A percentile compares a stretch with the other conserved stretches of the same genome.
phyloP scores from a whole-genome alignment of 64 coral and sea anemone species.

The Dendronephthya gigantea region DNA sequence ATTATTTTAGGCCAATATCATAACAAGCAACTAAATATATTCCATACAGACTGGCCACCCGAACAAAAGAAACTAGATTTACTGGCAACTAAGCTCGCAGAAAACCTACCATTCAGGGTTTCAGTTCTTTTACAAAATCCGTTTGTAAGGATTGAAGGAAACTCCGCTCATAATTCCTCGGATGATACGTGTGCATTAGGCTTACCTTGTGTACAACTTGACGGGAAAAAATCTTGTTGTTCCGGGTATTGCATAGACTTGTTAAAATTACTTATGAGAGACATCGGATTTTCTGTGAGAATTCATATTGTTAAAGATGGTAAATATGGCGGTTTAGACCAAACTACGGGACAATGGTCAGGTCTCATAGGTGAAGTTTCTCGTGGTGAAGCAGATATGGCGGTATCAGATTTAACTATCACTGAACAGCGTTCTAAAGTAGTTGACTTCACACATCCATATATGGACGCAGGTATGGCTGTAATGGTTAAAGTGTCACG shows the following conservation, averaged over 20 bases:
- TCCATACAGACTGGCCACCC: not conserved
- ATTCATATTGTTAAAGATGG: conserved; percentile 2
- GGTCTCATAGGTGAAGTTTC: not conserved
- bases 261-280: not conserved
- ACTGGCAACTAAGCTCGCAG: not conserved
- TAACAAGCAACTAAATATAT: not conserved
- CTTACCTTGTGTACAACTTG: not conserved
- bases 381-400: not conserved
- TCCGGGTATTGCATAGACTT: not conserved
- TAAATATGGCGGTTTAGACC: not conserved
- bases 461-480: conserved; percentile 5
- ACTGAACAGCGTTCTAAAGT: not conserved
- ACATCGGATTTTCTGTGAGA: not conserved
- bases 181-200: not conserved
- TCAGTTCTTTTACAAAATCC: not conserved
- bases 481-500: not conserved
- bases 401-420: not conserved
- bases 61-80: not conserved
- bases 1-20: not conserved
- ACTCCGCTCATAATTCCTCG: not conserved
- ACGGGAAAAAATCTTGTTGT: not conserved
- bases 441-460: conserved; percentile 1
- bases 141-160: not conserved
- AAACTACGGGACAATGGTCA: not conserved
- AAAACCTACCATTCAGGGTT: not conserved